Evolutionary conservation across 2,888 invertebrate genomes (phyloP).

Genomic region (Euclidia mi): DNA sequence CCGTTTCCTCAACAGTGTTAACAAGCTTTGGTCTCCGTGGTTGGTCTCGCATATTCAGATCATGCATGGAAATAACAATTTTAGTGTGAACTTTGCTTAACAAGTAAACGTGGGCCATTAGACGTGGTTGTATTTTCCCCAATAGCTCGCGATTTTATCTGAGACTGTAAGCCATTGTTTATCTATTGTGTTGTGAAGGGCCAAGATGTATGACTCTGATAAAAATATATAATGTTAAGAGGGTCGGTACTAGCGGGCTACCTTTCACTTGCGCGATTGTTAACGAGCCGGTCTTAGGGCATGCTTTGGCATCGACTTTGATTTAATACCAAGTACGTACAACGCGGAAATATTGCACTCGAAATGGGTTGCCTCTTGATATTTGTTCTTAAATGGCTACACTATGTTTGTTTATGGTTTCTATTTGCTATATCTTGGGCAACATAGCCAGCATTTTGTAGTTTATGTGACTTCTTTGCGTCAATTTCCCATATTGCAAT

Average conservation of each 20-base stretch:
- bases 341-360: slow-evolving; percentile 2
- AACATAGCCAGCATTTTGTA: no score
- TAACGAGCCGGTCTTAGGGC: slow-evolving; percentile 42
- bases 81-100: slow-evolving; percentile 13
- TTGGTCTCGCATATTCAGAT: slow-evolving; percentile 14
- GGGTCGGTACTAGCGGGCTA: slow-evolving; percentile 29
- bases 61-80: slow-evolving; percentile 13
- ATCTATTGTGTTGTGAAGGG: slow-evolving; percentile 53
- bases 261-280: slow-evolving; percentile 56
- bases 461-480: no score
- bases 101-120: not conserved
- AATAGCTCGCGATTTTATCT: slow-evolving; percentile 12
- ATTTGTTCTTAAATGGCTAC: not conserved
- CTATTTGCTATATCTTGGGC: no score
- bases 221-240: slow-evolving; percentile 52
- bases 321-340: slow-evolving; percentile 22
- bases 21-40: slow-evolving; percentile 12
- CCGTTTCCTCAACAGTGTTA: slow-evolving; percentile 13
- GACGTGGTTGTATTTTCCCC: slow-evolving; percentile 6
- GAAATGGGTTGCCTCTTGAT: not conserved
- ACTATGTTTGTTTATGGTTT: not conserved
- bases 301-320: slow-evolving; percentile 24
- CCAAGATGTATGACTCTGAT: slow-evolving; percentile 48
- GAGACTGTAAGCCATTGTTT: slow-evolving; percentile 43
- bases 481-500: no score